A percentile compares a stretch with the other conserved stretches of the same genome.
Conservation (phyloP, 23 tunicate genomes). For the Trididemnum nubilum region DNA sequence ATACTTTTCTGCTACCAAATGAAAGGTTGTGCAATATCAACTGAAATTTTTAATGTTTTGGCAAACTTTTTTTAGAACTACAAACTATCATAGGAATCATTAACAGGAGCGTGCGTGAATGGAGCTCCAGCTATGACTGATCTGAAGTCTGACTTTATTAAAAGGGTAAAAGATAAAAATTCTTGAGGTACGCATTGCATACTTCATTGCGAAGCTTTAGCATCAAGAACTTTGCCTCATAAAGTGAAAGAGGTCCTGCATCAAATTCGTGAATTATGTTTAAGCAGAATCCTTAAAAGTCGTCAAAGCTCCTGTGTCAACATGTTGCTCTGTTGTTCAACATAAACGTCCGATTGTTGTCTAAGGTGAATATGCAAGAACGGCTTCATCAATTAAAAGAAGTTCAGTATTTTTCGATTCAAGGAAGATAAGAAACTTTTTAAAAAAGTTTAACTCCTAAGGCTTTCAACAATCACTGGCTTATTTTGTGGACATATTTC, state of each 20-base stretch:
- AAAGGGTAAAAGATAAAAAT: slow-evolving; percentile 41
- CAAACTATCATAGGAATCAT: slow-evolving; percentile 38
- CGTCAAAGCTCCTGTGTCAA: slow-evolving; percentile 42
- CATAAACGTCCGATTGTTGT: slow-evolving; percentile 44
- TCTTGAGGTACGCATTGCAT: slow-evolving; percentile 35
- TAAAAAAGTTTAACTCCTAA: slow-evolving; percentile 37
- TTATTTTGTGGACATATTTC: slow-evolving; percentile 50
- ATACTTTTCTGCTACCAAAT: slow-evolving; percentile 37
- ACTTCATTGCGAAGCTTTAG: slow-evolving; percentile 34
- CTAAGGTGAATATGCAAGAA: slow-evolving; percentile 40
- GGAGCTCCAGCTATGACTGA: slow-evolving; percentile 47
- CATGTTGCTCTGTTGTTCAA: slow-evolving; percentile 27
- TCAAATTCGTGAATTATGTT: slow-evolving; percentile 19
- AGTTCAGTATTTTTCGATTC: slow-evolving; percentile 41
- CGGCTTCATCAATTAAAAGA: slow-evolving; percentile 43
- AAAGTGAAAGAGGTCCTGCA: slow-evolving; percentile 30
- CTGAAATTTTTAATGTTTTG: slow-evolving; percentile 39
- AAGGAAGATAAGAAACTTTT: slow-evolving; percentile 24
- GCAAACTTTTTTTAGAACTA: slow-evolving; percentile 25
- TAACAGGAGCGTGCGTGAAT: slow-evolving; percentile 26
- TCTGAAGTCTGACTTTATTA: slow-evolving; percentile 31
- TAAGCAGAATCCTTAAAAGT: slow-evolving; percentile 37
- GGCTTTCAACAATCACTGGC: slow-evolving; percentile 50
- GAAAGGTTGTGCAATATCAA: slow-evolving; percentile 42
- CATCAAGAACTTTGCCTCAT: slow-evolving; percentile 39